phyloP scores from a whole-genome alignment of 2,113 vertebrate species.

The Entosphenus tridentatus region DNA sequence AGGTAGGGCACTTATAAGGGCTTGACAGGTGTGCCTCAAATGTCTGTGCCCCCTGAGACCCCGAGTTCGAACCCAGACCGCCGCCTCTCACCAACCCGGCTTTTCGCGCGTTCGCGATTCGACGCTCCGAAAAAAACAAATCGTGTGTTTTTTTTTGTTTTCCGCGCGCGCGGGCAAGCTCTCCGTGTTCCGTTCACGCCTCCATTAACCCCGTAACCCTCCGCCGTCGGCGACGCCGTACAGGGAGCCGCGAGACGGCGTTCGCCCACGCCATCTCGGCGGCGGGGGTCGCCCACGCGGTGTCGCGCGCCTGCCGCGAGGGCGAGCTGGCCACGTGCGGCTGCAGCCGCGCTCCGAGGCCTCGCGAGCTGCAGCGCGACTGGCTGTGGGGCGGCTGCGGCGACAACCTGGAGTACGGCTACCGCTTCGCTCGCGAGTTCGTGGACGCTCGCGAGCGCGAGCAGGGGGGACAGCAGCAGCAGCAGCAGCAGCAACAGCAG shows the following conservation, averaged over 20 bases:
- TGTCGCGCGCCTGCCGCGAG: constrained; percentile 90
- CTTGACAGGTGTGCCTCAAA: no score
- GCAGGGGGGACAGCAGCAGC: constrained; percentile 10
- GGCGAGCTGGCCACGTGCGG: constrained; percentile 82
- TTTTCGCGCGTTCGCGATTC: no score
- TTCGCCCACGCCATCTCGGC: constrained; percentile 85
- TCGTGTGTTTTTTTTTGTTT: no score
- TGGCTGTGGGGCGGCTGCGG: constrained; percentile 98
- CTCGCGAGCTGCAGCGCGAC: constrained; percentile 19
- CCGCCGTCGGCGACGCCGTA: not conserved
- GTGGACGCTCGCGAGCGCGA: constrained; percentile 33
- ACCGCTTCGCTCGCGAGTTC: constrained; percentile 69
- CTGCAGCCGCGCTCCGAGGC: constrained; percentile 17
- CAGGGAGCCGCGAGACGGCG: constrained; percentile 70
- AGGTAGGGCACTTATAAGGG: no score
- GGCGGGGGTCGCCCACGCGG: constrained; percentile 67
- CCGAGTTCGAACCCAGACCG: no score
- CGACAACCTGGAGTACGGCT: constrained; percentile 74
- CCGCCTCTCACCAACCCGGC: no score
- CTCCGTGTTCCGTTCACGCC: no score
- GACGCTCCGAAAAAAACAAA: no score
- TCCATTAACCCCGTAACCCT: no score
- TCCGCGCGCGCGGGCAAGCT: no score
- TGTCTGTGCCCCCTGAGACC: no score
- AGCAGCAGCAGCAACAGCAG: no score